A percentile compares a stretch with the other conserved stretches of the same genome.
Evolutionary conservation across 2,888 invertebrate species (phyloP).

Genomic region (Coenonympha arcania): DNA sequence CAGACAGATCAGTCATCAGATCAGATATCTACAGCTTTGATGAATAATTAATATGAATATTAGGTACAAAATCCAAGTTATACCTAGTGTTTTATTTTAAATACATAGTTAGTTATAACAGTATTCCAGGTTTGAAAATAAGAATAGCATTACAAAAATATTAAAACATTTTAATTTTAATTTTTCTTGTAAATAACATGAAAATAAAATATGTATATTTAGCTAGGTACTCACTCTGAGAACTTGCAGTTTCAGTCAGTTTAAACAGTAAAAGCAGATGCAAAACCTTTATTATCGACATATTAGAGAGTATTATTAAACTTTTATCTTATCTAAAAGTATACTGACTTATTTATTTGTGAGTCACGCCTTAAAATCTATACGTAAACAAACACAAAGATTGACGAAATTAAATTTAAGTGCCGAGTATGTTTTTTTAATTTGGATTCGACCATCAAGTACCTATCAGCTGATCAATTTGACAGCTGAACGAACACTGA

Average conservation of each 20-base stretch:
- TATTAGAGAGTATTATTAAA: slow-evolving; percentile 3
- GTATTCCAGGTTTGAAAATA: too few species aligned
- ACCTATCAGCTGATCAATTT: slow-evolving; percentile 39
- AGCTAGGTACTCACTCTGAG: slow-evolving; percentile 28
- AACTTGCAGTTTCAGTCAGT: slow-evolving; percentile 5
- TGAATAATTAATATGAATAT: too few species aligned
- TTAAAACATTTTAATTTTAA: too few species aligned
- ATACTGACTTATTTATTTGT: slow-evolving; percentile 5
- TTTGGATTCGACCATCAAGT: too few species aligned
- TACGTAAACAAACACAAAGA: slow-evolving; percentile 3
- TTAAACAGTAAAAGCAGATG: slow-evolving; percentile 9
- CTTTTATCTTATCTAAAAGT: not conserved
- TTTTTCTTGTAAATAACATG: too few species aligned
- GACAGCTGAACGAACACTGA: slow-evolving; percentile 22
- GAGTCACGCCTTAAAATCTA: not conserved
- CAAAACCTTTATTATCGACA: slow-evolving; percentile 10
- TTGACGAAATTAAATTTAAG: not conserved
- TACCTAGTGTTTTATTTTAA: too few species aligned
- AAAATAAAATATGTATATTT: not conserved
- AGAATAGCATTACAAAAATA: too few species aligned
- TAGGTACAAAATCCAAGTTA: too few species aligned
- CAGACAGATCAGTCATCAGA: too few species aligned
- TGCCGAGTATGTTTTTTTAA: too few species aligned
- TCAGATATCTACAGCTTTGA: too few species aligned
- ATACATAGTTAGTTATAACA: too few species aligned